A percentile compares a stretch with the other conserved stretches of the same genome.
Evolutionary conservation across 2,797 vertebrate genomes (phyloP).

Genomic region (Rhabdophis nuchalis): DNA sequence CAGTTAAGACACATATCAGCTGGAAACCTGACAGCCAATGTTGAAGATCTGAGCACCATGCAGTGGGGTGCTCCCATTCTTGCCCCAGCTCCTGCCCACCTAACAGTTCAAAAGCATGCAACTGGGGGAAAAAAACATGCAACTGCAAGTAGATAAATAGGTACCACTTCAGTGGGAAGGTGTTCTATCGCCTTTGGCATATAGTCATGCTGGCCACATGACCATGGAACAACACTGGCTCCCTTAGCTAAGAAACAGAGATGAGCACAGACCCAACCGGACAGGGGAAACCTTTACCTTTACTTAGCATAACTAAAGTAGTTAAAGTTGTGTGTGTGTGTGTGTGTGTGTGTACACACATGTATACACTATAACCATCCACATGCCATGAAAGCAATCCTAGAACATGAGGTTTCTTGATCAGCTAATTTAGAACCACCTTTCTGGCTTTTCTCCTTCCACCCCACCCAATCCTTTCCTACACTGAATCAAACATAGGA

Average conservation of each 20-base stretch:
- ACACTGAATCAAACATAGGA: background rate
- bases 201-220: background rate
- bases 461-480: background rate
- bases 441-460: background rate
- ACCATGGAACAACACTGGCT: background rate
- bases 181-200: background rate
- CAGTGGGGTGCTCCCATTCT: background rate
- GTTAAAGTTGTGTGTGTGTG: too few species aligned
- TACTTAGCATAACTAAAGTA: background rate
- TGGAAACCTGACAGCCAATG: background rate
- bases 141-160: background rate
- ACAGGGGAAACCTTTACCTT: too few species aligned
- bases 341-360: too few species aligned
- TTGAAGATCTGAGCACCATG: background rate
- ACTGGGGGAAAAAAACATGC: background rate
- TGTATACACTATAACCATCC: too few species aligned
- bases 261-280: too few species aligned
- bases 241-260: background rate
- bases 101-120: background rate
- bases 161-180: background rate
- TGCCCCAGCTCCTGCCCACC: background rate
- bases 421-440: background rate
- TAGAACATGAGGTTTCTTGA: background rate
- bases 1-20: background rate
- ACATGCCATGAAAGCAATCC: background rate